Evolutionary conservation across 2,797 vertebrate genomes (phyloP).

Genomic region (Gymnocypris eckloni): DNA sequence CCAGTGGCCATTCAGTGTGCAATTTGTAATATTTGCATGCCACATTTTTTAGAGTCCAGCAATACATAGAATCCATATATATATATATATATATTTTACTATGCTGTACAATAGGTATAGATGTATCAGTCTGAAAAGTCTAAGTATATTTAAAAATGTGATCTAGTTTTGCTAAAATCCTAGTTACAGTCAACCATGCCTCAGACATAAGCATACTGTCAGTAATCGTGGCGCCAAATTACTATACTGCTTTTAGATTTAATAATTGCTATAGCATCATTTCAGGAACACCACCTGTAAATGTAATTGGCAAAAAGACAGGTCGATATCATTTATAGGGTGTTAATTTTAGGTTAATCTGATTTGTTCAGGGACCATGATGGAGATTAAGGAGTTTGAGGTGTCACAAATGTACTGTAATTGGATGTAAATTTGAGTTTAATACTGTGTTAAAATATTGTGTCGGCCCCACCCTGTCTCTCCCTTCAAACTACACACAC

Average conservation of each 20-base stretch:
- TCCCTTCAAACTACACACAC: slow-evolving; percentile 68
- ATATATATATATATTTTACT: slow-evolving; percentile 40
- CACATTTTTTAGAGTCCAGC: slow-evolving; percentile 28
- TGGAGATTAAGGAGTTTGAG: slow-evolving; percentile 55
- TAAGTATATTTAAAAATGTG: slow-evolving; percentile 51
- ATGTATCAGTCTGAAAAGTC: slow-evolving; percentile 64
- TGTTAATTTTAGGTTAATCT: slow-evolving; percentile 63
- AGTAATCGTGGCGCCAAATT: slow-evolving; percentile 35
- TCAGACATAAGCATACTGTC: slow-evolving; percentile 8
- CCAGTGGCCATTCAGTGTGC: slow-evolving; percentile 56
- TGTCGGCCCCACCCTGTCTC: slow-evolving; percentile 64
- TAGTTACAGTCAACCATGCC: slow-evolving; percentile 12
- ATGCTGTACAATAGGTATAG: slow-evolving; percentile 55
- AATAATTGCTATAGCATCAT: not conserved
- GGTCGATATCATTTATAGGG: slow-evolving; percentile 39
- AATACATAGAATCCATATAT: slow-evolving; percentile 29
- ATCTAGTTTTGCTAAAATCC: slow-evolving; percentile 54
- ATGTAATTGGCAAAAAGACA: slow-evolving; percentile 59
- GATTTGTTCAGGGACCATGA: slow-evolving; percentile 68
- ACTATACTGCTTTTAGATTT: slow-evolving; percentile 51
- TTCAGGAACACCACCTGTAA: slow-evolving; percentile 32
- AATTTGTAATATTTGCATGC: slow-evolving; percentile 55
- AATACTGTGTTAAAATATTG: slow-evolving; percentile 60
- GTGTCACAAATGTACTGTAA: slow-evolving; percentile 72
- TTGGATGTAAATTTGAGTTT: slow-evolving; percentile 61